These are phyloP conservation scores for Zootermopsis nevadensis DNA, from an alignment of 2,888 invertebrate species.

Conservation along the genomic window DNA sequence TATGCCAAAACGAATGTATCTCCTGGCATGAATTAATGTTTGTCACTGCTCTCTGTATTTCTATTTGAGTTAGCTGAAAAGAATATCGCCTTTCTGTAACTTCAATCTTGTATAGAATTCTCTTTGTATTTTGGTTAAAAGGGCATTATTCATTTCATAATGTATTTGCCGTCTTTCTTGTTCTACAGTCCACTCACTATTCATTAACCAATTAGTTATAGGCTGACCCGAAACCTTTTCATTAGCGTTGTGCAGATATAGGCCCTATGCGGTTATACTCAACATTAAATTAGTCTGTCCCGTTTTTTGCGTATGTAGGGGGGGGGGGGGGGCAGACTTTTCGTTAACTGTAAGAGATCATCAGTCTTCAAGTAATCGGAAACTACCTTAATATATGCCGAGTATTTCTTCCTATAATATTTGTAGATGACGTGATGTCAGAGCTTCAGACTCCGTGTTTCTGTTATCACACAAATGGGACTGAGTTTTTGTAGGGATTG, in stretches of 20 bases:
- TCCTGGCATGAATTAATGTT: background rate
- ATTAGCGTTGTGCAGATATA: background rate
- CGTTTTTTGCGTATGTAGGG: too few species aligned
- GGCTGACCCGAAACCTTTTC: background rate
- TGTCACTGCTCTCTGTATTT: background rate
- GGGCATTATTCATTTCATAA: conserved; percentile 10
- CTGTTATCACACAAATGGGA: too few species aligned
- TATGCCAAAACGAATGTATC: background rate
- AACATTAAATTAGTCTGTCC: too few species aligned
- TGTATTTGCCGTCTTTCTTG: background rate
- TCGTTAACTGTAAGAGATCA: too few species aligned
- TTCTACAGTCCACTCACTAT: background rate
- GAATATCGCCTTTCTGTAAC: background rate
- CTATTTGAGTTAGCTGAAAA: background rate
- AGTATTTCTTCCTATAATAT: too few species aligned
- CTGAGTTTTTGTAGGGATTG: too few species aligned
- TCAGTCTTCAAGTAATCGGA: too few species aligned
- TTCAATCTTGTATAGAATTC: background rate
- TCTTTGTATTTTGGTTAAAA: conserved; percentile 2
- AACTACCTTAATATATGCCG: too few species aligned
- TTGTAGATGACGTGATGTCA: too few species aligned
- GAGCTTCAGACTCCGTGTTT: too few species aligned
- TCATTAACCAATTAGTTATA: background rate
- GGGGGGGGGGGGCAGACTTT: too few species aligned
- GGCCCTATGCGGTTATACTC: background rate